Conservation (phyloP, 2,797 vertebrate genomes). For the Phataginus tricuspis region DNA sequence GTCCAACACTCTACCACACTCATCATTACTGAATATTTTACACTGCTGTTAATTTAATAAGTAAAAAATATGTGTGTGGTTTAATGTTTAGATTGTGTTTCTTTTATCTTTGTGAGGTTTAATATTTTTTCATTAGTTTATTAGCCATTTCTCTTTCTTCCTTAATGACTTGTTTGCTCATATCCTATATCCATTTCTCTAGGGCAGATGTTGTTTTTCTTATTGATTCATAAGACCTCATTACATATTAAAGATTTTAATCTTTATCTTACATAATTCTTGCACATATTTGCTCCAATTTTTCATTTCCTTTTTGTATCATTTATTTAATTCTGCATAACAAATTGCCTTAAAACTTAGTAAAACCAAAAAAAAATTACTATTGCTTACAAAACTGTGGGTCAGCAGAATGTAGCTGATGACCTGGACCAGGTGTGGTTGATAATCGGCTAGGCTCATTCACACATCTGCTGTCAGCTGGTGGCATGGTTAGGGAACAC, state of each 20-base stretch:
- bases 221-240: conserved; percentile 49
- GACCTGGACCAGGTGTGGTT: background rate
- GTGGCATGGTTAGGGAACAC: background rate
- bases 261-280: conserved; percentile 51
- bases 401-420: background rate
- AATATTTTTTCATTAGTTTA: conserved; percentile 40
- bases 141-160: conserved; percentile 49
- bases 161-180: conserved; percentile 16
- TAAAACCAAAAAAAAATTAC: background rate
- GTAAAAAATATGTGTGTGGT: background rate
- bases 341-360: background rate
- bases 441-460: background rate
- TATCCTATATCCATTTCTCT: conserved; percentile 1
- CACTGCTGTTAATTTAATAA: background rate
- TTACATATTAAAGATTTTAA: conserved; percentile 64
- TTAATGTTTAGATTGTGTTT: background rate
- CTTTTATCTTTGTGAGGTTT: conserved; percentile 31
- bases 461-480: background rate
- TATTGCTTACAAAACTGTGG: background rate
- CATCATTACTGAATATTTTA: background rate
- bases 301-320: conserved; percentile 16
- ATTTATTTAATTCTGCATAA: conserved; percentile 18
- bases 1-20: background rate
- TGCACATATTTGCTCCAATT: conserved; percentile 16
- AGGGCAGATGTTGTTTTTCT: conserved; percentile 51